These are phyloP conservation scores for Brachirus orientalis DNA, from an alignment of 2,113 vertebrate genomes.

Conservation along the genomic window DNA sequence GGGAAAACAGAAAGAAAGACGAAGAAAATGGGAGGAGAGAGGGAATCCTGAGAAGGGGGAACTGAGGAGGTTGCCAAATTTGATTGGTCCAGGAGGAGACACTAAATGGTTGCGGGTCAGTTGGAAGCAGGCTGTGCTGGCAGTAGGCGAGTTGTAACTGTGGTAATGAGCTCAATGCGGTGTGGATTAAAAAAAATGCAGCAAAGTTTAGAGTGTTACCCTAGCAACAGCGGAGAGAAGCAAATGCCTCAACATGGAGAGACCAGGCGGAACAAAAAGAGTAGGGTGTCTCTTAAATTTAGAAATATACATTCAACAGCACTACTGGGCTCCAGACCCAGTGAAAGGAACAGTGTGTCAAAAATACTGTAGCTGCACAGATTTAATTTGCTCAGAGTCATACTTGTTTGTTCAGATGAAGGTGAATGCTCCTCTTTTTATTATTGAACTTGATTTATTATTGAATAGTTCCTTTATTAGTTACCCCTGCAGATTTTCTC, in stretches of 20 bases:
- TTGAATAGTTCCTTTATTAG: not conserved
- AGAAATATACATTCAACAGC: slow-evolving; percentile 44
- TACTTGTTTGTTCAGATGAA: slow-evolving; percentile 9
- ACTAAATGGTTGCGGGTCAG: slow-evolving; percentile 69
- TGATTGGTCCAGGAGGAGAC: slow-evolving; percentile 64
- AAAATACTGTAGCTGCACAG: slow-evolving; percentile 6
- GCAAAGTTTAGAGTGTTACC: slow-evolving; percentile 61
- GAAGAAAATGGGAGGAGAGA: slow-evolving; percentile 20
- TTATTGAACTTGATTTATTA: not conserved
- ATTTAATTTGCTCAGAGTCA: slow-evolving; percentile 9
- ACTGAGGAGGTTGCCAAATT: slow-evolving; percentile 41
- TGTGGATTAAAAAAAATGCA: slow-evolving; percentile 32
- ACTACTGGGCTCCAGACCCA: not conserved
- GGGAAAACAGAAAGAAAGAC: slow-evolving; percentile 24
- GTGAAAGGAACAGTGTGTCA: slow-evolving; percentile 14
- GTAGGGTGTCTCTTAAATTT: slow-evolving; percentile 57
- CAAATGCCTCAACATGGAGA: slow-evolving; percentile 44
- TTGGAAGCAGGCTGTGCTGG: slow-evolving; percentile 54
- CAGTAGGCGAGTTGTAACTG: slow-evolving; percentile 56
- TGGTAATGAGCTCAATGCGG: slow-evolving; percentile 71
- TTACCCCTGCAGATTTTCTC: too few species aligned
- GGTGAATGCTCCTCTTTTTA: slow-evolving; percentile 12
- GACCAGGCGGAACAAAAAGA: slow-evolving; percentile 56
- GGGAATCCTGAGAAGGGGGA: not conserved
- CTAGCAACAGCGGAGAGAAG: slow-evolving; percentile 37